Evolutionary conservation across 2,888 invertebrate species (phyloP).

Genomic region (Cheiracanthium punctorium): DNA sequence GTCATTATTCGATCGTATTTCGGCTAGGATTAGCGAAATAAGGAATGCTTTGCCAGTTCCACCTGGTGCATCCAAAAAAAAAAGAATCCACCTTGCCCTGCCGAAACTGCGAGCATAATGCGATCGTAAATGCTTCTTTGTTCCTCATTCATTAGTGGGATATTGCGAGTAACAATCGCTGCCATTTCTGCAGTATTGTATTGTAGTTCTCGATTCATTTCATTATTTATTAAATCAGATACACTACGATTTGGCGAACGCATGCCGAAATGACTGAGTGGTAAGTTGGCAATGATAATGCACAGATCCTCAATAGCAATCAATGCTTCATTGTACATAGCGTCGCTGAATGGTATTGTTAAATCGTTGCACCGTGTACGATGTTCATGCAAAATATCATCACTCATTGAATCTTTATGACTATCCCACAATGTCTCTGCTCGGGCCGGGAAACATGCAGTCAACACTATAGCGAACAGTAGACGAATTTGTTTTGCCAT

Average conservation of each 20-base stretch:
- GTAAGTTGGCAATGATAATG: not conserved
- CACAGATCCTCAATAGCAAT: constrained; percentile 26
- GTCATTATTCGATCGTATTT: too few species aligned
- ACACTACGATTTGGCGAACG: not conserved
- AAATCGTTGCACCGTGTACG: constrained; percentile 40
- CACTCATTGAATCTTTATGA: constrained; percentile 27
- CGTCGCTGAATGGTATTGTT: constrained; percentile 25
- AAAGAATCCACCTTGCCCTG: constrained; percentile 1
- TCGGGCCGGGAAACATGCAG: constrained; percentile 18
- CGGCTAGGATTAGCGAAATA: too few species aligned
- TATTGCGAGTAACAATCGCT: constrained; percentile 23
- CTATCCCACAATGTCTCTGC: not conserved
- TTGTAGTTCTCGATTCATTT: constrained; percentile 4
- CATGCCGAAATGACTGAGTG: not conserved
- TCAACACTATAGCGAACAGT: constrained; percentile 38
- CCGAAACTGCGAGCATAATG: not conserved
- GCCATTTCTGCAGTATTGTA: constrained; percentile 20
- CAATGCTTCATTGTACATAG: constrained; percentile 27
- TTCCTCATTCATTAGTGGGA: constrained; percentile 18
- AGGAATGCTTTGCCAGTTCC: too few species aligned
- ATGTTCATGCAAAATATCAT: constrained; percentile 35
- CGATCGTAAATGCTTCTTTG: not conserved
- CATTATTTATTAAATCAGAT: not conserved
- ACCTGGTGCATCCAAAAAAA: too few species aligned
- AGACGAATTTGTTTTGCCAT: constrained; percentile 25